Evolutionary conservation across 1,140 invertebrate genomes (phyloP).

Genomic region (Drosophila parvula): DNA sequence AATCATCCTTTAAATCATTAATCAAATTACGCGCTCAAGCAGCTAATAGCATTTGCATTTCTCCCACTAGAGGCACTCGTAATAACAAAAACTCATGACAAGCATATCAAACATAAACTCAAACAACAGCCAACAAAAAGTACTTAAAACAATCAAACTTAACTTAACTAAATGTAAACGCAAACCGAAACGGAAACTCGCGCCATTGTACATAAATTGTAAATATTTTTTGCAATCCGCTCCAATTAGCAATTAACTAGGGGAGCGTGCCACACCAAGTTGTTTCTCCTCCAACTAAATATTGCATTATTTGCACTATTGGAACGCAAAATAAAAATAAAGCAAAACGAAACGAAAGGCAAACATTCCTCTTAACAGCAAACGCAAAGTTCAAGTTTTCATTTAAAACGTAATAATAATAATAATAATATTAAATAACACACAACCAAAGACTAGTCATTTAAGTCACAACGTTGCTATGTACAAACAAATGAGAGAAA

Average conservation of each 20-base stretch:
- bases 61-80: conserved; percentile 37
- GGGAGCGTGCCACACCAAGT: conserved; percentile 56
- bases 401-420: conserved; percentile 37
- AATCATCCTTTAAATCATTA: conserved; percentile 52
- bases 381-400: conserved; percentile 71
- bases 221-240: conserved; percentile 59
- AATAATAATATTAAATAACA: conserved; percentile 26
- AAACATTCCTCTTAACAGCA: conserved; percentile 72
- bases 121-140: conserved; percentile 37
- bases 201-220: conserved; percentile 68
- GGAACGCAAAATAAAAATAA: conserved; percentile 12
- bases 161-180: conserved; percentile 17
- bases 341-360: conserved; percentile 20
- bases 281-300: conserved; percentile 59
- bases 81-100: conserved; percentile 60
- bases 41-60: conserved; percentile 55
- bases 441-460: conserved; percentile 80
- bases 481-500: conserved; percentile 60
- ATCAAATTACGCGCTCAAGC: conserved; percentile 55
- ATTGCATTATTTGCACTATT: conserved; percentile 35
- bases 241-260: conserved; percentile 70
- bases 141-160: conserved; percentile 72
- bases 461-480: conserved; percentile 77
- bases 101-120: conserved; percentile 65
- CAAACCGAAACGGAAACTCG: conserved; percentile 41